Conservation (phyloP, 2,888 invertebrate species). For the Hypolimnas misippus region DNA sequence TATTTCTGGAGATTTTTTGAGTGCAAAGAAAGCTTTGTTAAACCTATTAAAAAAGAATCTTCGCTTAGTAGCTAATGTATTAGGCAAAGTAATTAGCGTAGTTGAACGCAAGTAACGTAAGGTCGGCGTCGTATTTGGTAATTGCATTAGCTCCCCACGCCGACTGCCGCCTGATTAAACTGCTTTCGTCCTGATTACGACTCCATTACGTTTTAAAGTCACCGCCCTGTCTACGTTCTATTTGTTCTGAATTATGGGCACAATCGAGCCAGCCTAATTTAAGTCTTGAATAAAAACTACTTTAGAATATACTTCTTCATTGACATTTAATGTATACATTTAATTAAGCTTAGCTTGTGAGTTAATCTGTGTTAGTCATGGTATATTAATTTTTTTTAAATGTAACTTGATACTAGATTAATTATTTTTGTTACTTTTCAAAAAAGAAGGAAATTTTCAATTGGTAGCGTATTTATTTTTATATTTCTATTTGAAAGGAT, state of each 20-base stretch:
- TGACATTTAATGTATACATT: too few species aligned
- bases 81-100: slow-evolving; percentile 19
- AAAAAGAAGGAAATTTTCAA: too few species aligned
- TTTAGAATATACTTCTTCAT: background rate
- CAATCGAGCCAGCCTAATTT: slow-evolving; percentile 7
- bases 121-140: slow-evolving; percentile 46
- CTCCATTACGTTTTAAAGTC: slow-evolving; percentile 54
- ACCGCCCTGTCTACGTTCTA: slow-evolving; percentile 28
- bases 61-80: background rate
- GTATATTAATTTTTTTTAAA: background rate
- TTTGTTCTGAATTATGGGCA: slow-evolving; percentile 29
- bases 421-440: too few species aligned
- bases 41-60: background rate
- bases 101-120: slow-evolving; percentile 18
- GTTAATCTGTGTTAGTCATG: background rate
- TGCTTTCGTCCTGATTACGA: slow-evolving; percentile 54
- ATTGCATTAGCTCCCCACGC: slow-evolving; percentile 40
- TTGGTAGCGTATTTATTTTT: too few species aligned
- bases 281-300: background rate
- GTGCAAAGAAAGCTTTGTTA: too few species aligned
- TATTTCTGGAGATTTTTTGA: too few species aligned
- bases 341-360: background rate
- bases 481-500: too few species aligned
- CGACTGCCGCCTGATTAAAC: slow-evolving; percentile 57
- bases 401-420: too few species aligned